Conservation (phyloP, 2,113 vertebrate genomes). For the Mesoclemmys tuberculata region DNA sequence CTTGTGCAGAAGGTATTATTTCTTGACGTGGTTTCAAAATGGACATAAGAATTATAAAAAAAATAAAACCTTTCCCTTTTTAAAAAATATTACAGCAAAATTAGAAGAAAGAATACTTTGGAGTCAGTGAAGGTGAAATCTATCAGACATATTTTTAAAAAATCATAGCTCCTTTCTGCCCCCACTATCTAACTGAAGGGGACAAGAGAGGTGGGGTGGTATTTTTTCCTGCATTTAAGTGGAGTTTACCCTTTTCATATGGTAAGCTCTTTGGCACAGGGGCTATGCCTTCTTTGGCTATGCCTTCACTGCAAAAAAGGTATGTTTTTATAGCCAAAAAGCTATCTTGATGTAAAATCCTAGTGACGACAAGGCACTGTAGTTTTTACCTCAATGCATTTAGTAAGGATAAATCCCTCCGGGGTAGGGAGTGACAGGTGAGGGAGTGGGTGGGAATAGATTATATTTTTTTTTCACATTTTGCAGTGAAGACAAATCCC, state of each 20-base stretch:
- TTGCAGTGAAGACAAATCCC: accelerated
- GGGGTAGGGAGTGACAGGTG: neutral
- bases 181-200: neutral
- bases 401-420: neutral
- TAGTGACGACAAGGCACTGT: neutral
- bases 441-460: neutral
- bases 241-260: neutral
- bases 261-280: neutral
- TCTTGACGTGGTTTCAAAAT: constrained; percentile 54
- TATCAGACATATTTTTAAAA: constrained; percentile 16
- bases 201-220: neutral
- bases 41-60: constrained; percentile 9
- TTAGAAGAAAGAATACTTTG: constrained; percentile 51
- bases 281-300: neutral
- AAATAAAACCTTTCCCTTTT: constrained; percentile 19
- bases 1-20: constrained; percentile 24
- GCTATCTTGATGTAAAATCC: neutral
- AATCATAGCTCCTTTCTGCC: constrained; percentile 5
- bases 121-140: constrained; percentile 14
- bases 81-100: constrained; percentile 28
- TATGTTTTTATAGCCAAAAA: neutral
- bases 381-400: neutral
- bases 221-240: neutral
- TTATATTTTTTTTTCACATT: neutral
- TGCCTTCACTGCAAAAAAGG: neutral